Percentiles rank a stretch among this genome's conserved stretches.
Conservation (phyloP, 1,140 invertebrate genomes). For the Phthorimaea operculella region DNA sequence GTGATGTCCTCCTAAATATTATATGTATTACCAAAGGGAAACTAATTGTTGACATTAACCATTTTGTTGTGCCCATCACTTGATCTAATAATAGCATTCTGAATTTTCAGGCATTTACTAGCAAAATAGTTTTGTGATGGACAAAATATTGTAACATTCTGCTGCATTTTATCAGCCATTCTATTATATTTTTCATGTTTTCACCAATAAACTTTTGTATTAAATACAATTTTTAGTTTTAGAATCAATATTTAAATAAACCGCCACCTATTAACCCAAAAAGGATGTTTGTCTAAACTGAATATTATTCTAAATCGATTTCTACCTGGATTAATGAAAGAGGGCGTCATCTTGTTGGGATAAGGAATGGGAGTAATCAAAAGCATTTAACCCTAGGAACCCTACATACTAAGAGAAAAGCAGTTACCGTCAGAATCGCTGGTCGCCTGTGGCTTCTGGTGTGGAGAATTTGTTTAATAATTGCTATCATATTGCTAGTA, state of each 20-base stretch:
- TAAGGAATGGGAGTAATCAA: too few relatives aligned
- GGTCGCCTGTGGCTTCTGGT: too few relatives aligned
- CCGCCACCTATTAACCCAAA: constrained; percentile 61
- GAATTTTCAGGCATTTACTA: constrained; percentile 67
- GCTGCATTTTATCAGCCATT: constrained; percentile 68
- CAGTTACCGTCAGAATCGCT: too few relatives aligned
- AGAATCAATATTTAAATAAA: constrained; percentile 67
- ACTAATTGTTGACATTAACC: constrained; percentile 58
- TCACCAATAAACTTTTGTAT: constrained; percentile 69
- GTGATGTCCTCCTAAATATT: constrained; percentile 53
- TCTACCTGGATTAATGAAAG: too few relatives aligned
- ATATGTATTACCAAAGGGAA: constrained; percentile 55
- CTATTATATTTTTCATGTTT: constrained; percentile 69
- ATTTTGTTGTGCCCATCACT: constrained; percentile 63
- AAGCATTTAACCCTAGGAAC: not conserved
- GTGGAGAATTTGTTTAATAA: too few relatives aligned
- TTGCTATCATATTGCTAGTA: too few relatives aligned
- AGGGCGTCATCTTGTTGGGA: too few relatives aligned
- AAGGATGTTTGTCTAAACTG: constrained; percentile 44
- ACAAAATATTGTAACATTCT: constrained; percentile 66
- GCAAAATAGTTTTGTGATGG: constrained; percentile 64
- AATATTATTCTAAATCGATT: not conserved
- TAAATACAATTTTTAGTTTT: constrained; percentile 69
- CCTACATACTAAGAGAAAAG: not conserved
- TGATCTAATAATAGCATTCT: constrained; percentile 54